Evolutionary conservation across 2,797 vertebrate genomes (phyloP).

Genomic region (Australoheros facetus): DNA sequence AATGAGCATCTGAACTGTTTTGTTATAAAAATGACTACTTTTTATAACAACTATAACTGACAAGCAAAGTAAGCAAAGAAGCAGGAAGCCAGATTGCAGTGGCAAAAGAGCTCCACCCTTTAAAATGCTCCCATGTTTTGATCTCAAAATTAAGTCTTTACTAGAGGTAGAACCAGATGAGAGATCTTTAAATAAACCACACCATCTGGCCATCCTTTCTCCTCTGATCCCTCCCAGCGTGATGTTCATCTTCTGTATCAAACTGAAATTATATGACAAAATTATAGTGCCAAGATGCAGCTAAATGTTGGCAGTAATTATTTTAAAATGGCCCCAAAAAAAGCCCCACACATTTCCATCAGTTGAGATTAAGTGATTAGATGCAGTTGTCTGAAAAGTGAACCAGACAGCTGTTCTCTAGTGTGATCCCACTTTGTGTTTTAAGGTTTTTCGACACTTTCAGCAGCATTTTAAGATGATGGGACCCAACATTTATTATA

Average conservation of each 20-base stretch:
- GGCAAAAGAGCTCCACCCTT: not conserved
- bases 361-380: not conserved
- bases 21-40: not conserved
- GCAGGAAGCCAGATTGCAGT: not conserved
- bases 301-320: not conserved
- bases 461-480: not conserved
- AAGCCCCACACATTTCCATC: not conserved
- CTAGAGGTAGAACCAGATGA: not conserved
- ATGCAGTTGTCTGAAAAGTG: accelerated
- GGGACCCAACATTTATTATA: not conserved
- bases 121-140: not conserved
- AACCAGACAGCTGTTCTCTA: not conserved
- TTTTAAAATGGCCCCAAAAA: not conserved
- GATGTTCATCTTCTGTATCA: not conserved
- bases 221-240: not conserved
- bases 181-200: not conserved
- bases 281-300: not conserved
- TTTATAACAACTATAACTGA: not conserved
- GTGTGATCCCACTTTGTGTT: not conserved
- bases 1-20: not conserved
- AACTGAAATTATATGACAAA: not conserved
- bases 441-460: not conserved
- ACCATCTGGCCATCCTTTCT: constrained; percentile 10
- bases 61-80: not conserved
- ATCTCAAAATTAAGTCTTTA: not conserved